Evolutionary conservation across 1,140 invertebrate genomes (phyloP), one percentile per base, ranked within the genome.

Genomic region (Onthophagus taurus): DNA sequence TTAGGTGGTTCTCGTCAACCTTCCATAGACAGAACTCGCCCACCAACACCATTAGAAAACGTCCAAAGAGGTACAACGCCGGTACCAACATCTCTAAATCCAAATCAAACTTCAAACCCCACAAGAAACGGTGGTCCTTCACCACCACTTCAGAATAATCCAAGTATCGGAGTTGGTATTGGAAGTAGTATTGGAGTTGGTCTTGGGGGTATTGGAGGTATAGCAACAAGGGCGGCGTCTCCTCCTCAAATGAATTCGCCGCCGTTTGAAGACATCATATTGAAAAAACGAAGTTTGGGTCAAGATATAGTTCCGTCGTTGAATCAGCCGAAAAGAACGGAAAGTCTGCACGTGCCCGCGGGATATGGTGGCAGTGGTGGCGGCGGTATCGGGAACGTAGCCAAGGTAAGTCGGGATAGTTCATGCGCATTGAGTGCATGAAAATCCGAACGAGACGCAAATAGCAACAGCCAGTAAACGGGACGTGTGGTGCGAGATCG

Each of bases 231-330:
- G 6, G 6, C n/a, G 4, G 23, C 17, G 1, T 6, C 29, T 0
- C 12, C 44, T 4, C 23, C 36, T 11, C 34, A 49, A 34, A 59
- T 58, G 47, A 26, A 26, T 26, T 20, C 35, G n/a, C 73, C 74
- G 44, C 81, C 81, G 29, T 88, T 87, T 61, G 86, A 89, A 57
- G 85, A 87, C 34, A 77, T 83, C 14, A 72, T 85, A 42, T 57
- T 89, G 49, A 75, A 82, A 57, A 85, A 89, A 60, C 72, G 84
- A 52, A 80, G 72, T 44, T 72, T 89, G 35, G 85, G 84, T 31
- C 88, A 89, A 68, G 88, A 90, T 61, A 90, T 91, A 60, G 78
- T 87, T 56, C 83, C 85, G 23, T 85, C 85, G 54, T 77, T 75
- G 39, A 78, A 78, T 48, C 85, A 89, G 61, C 88, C 87, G 26